A percentile compares a stretch with the other conserved stretches of the same genome.
These are phyloP conservation scores for Drosophila rellima DNA, from an alignment of 2,888 invertebrate species.

Conservation along the genomic window DNA sequence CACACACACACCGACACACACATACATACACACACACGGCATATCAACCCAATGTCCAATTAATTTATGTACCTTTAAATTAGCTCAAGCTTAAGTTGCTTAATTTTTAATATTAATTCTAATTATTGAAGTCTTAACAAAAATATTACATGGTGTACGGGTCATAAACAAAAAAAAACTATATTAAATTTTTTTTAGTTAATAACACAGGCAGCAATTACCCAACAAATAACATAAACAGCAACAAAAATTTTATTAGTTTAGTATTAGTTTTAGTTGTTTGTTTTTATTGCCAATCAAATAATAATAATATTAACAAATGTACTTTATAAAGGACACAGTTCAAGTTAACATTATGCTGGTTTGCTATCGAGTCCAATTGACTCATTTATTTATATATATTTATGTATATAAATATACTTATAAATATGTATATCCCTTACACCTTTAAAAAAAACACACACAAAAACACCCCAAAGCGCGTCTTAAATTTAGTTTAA, in stretches of 20 bases:
- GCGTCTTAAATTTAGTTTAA: slow-evolving; percentile 31
- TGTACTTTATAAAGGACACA: slow-evolving; percentile 71
- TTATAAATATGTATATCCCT: slow-evolving; percentile 18
- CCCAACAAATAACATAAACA: slow-evolving; percentile 13
- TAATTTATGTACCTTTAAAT: slow-evolving; percentile 72
- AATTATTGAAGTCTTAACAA: slow-evolving; percentile 60
- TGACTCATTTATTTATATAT: slow-evolving; percentile 38
- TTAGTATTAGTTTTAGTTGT: slow-evolving; percentile 50
- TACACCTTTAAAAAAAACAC: background rate
- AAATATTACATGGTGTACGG: slow-evolving; percentile 67
- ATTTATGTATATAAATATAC: slow-evolving; percentile 9
- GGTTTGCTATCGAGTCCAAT: slow-evolving; percentile 59
- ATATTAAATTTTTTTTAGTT: slow-evolving; percentile 23
- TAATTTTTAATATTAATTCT: slow-evolving; percentile 42
- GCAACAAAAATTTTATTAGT: slow-evolving; percentile 11
- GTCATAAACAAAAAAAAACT: slow-evolving; percentile 45
- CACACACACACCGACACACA: slow-evolving; percentile 30
- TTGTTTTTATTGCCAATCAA: slow-evolving; percentile 39
- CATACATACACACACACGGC: slow-evolving; percentile 54
- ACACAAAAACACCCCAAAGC: slow-evolving; percentile 12
- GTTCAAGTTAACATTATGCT: slow-evolving; percentile 83
- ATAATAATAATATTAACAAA: slow-evolving; percentile 26
- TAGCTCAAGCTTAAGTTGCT: slow-evolving; percentile 64
- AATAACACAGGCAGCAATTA: slow-evolving; percentile 14
- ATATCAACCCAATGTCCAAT: slow-evolving; percentile 76